These are phyloP conservation scores for Emys orbicularis DNA, from an alignment of 2,797 vertebrate genomes.

Conservation along the genomic window DNA sequence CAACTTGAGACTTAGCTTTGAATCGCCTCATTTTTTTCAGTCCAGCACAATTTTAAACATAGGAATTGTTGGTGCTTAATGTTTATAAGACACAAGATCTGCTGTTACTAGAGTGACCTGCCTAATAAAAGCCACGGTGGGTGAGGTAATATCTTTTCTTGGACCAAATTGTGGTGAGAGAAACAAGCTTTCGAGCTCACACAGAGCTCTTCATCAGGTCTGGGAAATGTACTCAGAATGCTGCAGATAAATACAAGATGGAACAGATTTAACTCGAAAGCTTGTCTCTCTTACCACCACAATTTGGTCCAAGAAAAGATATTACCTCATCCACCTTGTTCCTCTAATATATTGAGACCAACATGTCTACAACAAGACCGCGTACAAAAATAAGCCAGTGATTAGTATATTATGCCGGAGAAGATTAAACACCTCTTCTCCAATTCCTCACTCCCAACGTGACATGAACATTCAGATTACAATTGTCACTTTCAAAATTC, in stretches of 20 bases:
- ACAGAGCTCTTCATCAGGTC: background rate
- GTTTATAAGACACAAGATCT: slow-evolving; percentile 17
- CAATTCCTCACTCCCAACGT: slow-evolving; percentile 14
- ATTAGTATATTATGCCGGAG: background rate
- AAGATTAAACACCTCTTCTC: slow-evolving; percentile 39
- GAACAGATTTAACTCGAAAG: background rate
- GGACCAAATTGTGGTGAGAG: background rate
- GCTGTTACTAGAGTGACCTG: slow-evolving; percentile 3
- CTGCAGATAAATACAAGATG: background rate
- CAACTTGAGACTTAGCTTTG: slow-evolving; percentile 30
- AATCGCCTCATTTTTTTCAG: background rate
- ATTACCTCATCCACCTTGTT: background rate
- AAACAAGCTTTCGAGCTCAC: background rate
- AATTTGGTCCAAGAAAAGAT: background rate
- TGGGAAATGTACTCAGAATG: background rate
- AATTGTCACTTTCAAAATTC: slow-evolving; percentile 43
- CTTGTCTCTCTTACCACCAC: background rate
- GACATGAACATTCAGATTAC: slow-evolving; percentile 49
- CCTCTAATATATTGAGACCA: background rate
- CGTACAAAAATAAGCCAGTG: background rate
- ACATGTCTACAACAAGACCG: background rate
- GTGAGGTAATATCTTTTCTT: background rate
- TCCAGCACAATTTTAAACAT: background rate
- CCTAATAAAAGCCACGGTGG: slow-evolving; percentile 12
- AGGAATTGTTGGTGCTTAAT: slow-evolving; percentile 32